Evolutionary conservation across 2,888 invertebrate genomes (phyloP).

Genomic region (Bhutanitis thaidina): DNA sequence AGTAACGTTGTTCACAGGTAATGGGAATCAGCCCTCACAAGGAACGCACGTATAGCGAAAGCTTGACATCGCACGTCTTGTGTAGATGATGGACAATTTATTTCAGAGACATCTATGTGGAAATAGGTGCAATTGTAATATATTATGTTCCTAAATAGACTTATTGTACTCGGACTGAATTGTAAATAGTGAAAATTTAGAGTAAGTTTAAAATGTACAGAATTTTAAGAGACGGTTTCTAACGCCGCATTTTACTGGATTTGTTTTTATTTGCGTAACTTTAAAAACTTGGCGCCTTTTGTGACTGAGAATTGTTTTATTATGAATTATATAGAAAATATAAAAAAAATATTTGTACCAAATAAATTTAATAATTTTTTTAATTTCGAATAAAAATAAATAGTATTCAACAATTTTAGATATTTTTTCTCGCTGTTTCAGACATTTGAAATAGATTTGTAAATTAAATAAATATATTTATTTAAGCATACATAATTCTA

Average conservation of each 20-base stretch:
- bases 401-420: too few species aligned
- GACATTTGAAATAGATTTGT: neutral
- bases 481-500: neutral
- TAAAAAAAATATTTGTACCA: too few species aligned
- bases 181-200: slow-evolving; percentile 35
- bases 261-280: too few species aligned
- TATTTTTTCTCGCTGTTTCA: too few species aligned
- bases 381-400: too few species aligned
- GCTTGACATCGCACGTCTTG: slow-evolving; percentile 13
- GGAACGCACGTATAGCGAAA: slow-evolving; percentile 62
- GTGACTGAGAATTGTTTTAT: too few species aligned
- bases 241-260: too few species aligned
- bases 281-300: too few species aligned
- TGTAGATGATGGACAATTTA: slow-evolving; percentile 9
- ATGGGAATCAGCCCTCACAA: slow-evolving; percentile 53
- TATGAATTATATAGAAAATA: too few species aligned
- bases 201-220: slow-evolving; percentile 26
- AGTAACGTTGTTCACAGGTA: slow-evolving; percentile 53
- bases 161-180: slow-evolving; percentile 35
- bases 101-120: slow-evolving; percentile 25
- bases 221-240: slow-evolving; percentile 6
- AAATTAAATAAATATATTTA: slow-evolving; percentile 1
- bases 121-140: slow-evolving; percentile 38
- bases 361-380: too few species aligned
- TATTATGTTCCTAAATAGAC: slow-evolving; percentile 52